Evolutionary conservation across 2,888 invertebrate species (phyloP).

Genomic region (Tenthredo mesomela): DNA sequence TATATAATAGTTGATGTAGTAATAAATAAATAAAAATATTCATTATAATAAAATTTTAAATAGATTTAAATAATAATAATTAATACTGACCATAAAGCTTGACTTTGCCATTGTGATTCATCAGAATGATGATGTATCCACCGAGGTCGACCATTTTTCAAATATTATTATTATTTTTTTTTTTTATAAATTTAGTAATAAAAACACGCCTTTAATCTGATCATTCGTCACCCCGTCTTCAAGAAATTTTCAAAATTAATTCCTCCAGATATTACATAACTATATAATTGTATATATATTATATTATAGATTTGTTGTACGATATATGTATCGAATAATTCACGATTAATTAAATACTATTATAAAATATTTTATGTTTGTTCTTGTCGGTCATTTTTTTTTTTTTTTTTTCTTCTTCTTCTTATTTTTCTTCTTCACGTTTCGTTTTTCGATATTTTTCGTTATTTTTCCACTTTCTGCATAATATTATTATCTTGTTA

Average conservation of each 20-base stretch:
- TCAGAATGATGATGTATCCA: constrained; percentile 96
- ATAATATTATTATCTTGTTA: background rate
- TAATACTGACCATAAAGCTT: constrained; percentile 90
- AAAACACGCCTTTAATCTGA: background rate
- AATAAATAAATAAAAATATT: too few species aligned
- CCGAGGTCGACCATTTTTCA: constrained; percentile 90
- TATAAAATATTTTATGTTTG: constrained; percentile 1
- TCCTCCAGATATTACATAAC: background rate
- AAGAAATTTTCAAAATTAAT: background rate
- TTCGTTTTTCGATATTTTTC: background rate
- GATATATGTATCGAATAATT: background rate
- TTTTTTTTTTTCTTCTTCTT: background rate
- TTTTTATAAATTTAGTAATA: constrained; percentile 23
- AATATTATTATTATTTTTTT: background rate
- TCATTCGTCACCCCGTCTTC: background rate
- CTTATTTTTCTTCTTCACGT: background rate
- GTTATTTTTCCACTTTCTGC: background rate
- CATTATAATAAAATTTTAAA: too few species aligned
- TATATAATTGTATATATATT: background rate
- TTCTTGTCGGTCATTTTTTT: background rate
- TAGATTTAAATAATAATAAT: background rate
- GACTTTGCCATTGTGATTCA: constrained; percentile 95
- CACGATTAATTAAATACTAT: constrained; percentile 20
- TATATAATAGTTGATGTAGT: too few species aligned
- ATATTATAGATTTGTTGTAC: constrained; percentile 29